Evolutionary conservation across 2,797 vertebrate species (phyloP).

Genomic region (Chromis chromis): DNA sequence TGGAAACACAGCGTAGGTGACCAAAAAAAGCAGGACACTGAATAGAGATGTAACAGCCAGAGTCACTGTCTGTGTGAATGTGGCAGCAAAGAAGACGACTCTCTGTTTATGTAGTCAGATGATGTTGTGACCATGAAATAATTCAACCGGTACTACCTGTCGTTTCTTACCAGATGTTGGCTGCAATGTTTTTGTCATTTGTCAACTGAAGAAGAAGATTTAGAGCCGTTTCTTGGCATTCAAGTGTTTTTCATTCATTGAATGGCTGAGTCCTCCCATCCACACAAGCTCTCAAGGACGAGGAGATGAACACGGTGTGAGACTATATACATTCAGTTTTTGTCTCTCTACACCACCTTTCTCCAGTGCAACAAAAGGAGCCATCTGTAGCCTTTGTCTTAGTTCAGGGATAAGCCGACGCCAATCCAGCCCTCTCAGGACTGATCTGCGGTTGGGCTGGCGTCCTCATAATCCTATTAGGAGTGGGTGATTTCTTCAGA

Average conservation of each 20-base stretch:
- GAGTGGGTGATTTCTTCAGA: conserved; percentile 68
- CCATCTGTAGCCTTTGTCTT: conserved; percentile 77
- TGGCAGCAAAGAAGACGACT: background rate
- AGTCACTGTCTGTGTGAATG: background rate
- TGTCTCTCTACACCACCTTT: conserved; percentile 52
- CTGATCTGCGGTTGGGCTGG: conserved; percentile 61
- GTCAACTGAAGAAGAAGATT: background rate
- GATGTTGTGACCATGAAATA: background rate
- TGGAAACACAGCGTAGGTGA: too few species aligned
- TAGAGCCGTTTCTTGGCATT: background rate
- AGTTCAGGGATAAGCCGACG: conserved; percentile 64
- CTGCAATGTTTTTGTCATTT: background rate
- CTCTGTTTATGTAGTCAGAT: background rate
- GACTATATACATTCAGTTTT: conserved; percentile 10
- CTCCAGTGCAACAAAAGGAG: conserved; percentile 63
- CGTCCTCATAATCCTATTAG: conserved; percentile 79
- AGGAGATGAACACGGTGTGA: conserved; percentile 23
- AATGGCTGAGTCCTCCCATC: conserved; percentile 35
- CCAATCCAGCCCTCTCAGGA: conserved; percentile 69
- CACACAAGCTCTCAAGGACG: conserved; percentile 12
- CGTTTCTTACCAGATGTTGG: background rate
- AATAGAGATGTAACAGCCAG: background rate
- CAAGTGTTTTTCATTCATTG: conserved; percentile 2
- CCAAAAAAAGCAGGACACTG: background rate
- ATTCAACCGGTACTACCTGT: background rate